Base-by-base conservation (phyloP, 2,888 invertebrate species). In the Holacanthella duospinosa region DNA sequence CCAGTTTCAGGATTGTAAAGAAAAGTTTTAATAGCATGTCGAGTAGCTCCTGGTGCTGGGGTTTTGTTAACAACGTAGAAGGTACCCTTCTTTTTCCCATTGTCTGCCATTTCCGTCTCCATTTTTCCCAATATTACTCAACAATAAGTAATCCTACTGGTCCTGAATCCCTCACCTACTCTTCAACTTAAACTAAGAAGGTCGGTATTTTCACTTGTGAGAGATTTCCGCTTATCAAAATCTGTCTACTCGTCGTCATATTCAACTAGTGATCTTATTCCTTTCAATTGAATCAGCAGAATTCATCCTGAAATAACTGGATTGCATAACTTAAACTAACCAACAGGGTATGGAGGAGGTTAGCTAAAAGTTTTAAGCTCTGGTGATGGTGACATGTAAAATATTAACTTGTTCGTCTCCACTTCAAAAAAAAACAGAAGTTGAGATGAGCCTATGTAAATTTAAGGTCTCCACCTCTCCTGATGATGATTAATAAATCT, bases 31-130 rank as follows among this genome's bases (percentile, higher is more conserved):
- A 29, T 9, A 3, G 55, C 55, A 16, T 55, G 24, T 21, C 29
- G 6, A 4, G 24, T 26, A 26, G 55, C 24, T 21, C 27, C 27
- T 9, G 24, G 24, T 6, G n/a, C 54, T 6, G 54, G 54, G 6
- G 54, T n/a, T 9, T 55, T 55, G 48, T 48, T 48, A 21, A 48
- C 48, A 21, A 48, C 48, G n/a, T 48, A 48, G 48, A 48, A 48
- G n/a, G 48, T 48, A 36, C 16, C 16, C 48, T 48, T 48, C 19
- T 9, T 48, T 21, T 48, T 48, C 21, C 48, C 48, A 36, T 36
- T 36, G 4, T 48, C 48, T 4, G 48, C 48, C 48, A 48, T 48
- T 48, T 48, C 48, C 21, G 21, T 9, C 48, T 48, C 48, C 48
- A 21, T 48, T 4, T 4, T 48, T 48, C n/a, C n/a, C 16, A 9